A percentile compares a stretch with the other conserved stretches of the same genome.
phyloP scores from a whole-genome alignment of 2,113 vertebrate species.

The Saguinus imperator region DNA sequence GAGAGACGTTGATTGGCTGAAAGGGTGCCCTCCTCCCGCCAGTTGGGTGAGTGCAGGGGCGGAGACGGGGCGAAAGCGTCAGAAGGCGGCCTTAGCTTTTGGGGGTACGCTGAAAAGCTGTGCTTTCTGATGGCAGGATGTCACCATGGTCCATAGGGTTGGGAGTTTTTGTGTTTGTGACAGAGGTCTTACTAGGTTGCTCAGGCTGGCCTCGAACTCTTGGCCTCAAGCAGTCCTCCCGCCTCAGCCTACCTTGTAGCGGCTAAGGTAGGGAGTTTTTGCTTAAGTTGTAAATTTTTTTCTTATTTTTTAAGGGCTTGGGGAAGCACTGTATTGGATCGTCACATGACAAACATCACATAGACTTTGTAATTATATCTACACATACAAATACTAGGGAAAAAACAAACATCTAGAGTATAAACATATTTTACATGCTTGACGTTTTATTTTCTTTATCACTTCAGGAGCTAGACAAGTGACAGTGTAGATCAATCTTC shows the following conservation, averaged over 20 bases:
- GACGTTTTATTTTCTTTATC: background rate
- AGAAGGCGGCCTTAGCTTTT: accelerated
- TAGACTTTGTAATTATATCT: background rate
- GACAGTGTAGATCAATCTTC: background rate
- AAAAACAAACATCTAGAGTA: background rate
- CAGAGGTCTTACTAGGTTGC: background rate
- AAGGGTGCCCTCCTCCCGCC: background rate
- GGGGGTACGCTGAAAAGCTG: accelerated
- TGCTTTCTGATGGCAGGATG: background rate
- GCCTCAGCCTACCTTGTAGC: background rate
- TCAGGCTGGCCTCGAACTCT: background rate
- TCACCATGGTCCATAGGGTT: no score
- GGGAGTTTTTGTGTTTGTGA: background rate
- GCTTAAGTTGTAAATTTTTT: background rate
- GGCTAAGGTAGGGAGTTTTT: background rate
- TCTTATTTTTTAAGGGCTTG: background rate
- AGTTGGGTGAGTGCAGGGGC: background rate
- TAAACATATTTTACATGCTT: background rate
- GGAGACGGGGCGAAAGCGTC: background rate
- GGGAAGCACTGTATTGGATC: background rate
- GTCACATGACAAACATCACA: background rate
- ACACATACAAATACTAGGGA: background rate
- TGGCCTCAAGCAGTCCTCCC: background rate
- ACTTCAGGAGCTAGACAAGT: background rate
- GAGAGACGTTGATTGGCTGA: constrained; percentile 41